These are phyloP conservation scores for Apocrypta bakeri DNA, from an alignment of 1,140 invertebrate genomes.

Conservation along the genomic window DNA sequence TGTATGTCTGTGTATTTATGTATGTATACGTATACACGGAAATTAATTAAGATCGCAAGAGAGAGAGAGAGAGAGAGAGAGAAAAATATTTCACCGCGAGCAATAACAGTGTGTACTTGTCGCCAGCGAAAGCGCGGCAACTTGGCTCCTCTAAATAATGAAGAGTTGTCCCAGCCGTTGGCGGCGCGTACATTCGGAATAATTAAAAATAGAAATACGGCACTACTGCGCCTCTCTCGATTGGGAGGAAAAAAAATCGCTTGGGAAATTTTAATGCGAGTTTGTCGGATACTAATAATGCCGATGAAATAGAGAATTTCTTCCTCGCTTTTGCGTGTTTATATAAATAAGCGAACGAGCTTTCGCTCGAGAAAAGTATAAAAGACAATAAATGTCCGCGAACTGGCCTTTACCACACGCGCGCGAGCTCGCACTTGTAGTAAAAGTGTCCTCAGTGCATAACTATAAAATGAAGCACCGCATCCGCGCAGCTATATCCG, in stretches of 20 bases:
- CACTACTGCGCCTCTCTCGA: background rate
- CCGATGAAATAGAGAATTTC: constrained; percentile 45
- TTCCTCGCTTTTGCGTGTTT: constrained; percentile 4
- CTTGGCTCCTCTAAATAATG: background rate
- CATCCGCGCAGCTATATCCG: constrained; percentile 36
- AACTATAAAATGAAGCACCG: constrained; percentile 68
- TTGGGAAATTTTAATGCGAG: constrained; percentile 47
- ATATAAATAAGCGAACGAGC: constrained; percentile 55
- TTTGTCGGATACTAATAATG: constrained; percentile 22
- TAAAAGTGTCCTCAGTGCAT: constrained; percentile 69
- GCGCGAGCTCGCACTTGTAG: too few species aligned
- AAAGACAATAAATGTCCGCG: constrained; percentile 63
- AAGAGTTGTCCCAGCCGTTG: too few species aligned
- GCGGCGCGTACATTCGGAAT: background rate
- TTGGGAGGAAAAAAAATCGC: constrained; percentile 51
- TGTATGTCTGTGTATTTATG: too few species aligned
- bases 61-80: background rate
- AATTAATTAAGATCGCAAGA: constrained; percentile 18
- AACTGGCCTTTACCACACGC: constrained; percentile 54
- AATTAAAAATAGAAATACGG: constrained; percentile 38
- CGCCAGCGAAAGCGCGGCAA: background rate
- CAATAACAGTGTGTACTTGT: background rate
- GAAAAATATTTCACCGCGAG: background rate
- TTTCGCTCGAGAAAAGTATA: constrained; percentile 51
- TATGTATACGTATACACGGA: too few species aligned